Conservation (phyloP, 2,797 vertebrate species). For the Sciaenops ocellatus region DNA sequence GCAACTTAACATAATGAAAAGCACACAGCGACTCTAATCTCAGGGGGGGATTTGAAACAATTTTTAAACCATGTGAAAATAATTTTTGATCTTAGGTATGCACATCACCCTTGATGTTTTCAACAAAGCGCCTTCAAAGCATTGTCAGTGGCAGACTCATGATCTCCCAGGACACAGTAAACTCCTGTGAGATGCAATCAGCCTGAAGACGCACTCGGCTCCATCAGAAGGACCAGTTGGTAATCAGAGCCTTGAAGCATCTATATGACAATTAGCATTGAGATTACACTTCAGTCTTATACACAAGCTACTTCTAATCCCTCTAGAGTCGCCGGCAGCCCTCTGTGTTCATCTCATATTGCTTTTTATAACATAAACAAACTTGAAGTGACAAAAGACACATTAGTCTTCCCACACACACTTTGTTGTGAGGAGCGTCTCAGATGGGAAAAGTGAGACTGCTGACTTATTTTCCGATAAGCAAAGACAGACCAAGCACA, state of each 20-base stretch:
- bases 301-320: conserved; percentile 29
- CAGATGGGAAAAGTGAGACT: conserved; percentile 25
- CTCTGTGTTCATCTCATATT: conserved; percentile 39
- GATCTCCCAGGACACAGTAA: conserved; percentile 59
- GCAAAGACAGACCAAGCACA: conserved; percentile 13
- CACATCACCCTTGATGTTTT: conserved; percentile 39
- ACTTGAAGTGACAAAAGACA: conserved; percentile 34
- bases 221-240: conserved; percentile 62
- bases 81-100: conserved; percentile 37
- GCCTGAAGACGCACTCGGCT: conserved; percentile 55
- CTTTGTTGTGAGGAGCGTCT: conserved; percentile 19
- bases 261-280: conserved; percentile 62
- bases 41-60: conserved; percentile 23
- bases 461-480: conserved; percentile 26
- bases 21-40: conserved; percentile 18
- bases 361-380: conserved; percentile 56
- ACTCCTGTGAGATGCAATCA: conserved; percentile 71
- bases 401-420: conserved; percentile 24
- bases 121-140: conserved; percentile 48
- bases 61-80: conserved; percentile 19
- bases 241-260: conserved; percentile 67
- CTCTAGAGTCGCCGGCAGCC: conserved; percentile 16
- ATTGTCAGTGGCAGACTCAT: conserved; percentile 35
- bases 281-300: conserved; percentile 50
- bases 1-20: too few relatives aligned